Conservation (phyloP, 2,797 vertebrate genomes). For the Anguilla obscura region DNA sequence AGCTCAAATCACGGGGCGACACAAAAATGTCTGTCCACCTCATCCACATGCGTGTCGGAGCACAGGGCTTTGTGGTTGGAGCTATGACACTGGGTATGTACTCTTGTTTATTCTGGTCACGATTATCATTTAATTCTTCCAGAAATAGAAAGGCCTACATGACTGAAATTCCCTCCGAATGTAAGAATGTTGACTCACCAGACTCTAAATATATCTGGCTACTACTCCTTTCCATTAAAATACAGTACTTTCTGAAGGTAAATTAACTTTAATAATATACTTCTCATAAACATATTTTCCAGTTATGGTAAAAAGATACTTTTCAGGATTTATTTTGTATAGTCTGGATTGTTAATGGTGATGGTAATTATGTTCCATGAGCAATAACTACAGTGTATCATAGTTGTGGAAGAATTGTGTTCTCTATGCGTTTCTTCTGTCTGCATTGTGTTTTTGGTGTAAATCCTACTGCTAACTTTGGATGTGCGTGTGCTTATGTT, state of each 20-base stretch:
- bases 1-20: constrained; percentile 59
- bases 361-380: neutral
- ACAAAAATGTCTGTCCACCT: constrained; percentile 71
- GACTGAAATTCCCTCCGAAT: neutral
- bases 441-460: neutral
- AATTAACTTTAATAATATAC: neutral
- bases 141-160: neutral
- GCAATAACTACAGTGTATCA: neutral
- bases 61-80: constrained; percentile 71
- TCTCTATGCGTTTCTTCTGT: neutral
- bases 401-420: neutral
- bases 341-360: neutral
- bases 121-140: neutral
- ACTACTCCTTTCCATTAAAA: neutral
- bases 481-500: neutral
- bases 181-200: neutral
- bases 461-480: neutral
- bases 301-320: neutral
- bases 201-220: neutral
- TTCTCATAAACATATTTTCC: neutral
- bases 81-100: constrained; percentile 69
- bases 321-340: neutral
- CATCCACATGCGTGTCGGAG: constrained; percentile 70
- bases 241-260: neutral
- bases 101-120: neutral